phyloP scores from a whole-genome alignment of 1,140 invertebrate genomes.

The Drosophila rufa region DNA sequence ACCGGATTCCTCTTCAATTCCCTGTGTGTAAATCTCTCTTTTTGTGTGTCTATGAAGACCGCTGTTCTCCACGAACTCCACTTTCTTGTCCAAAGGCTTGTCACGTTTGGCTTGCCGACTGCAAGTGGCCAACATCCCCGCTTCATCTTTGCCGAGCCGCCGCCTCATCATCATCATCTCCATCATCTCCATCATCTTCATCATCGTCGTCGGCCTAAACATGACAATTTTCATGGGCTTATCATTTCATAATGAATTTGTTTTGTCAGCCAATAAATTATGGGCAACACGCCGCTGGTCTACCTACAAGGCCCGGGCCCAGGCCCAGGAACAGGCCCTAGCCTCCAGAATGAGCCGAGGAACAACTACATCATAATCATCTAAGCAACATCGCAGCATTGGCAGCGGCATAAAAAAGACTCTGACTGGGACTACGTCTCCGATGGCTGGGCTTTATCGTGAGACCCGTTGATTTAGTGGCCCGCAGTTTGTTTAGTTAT shows the following conservation, averaged over 20 bases:
- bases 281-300: constrained; percentile 67
- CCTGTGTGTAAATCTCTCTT: neutral
- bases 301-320: constrained; percentile 23
- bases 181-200: constrained; percentile 2
- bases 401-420: constrained; percentile 45
- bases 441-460: constrained; percentile 62
- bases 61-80: neutral
- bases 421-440: constrained; percentile 41
- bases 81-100: constrained; percentile 18
- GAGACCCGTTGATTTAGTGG: constrained; percentile 76
- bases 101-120: constrained; percentile 27
- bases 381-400: constrained; percentile 43
- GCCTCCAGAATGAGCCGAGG: constrained; percentile 17
- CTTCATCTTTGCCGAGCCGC: constrained; percentile 14
- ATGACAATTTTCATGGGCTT: constrained; percentile 73
- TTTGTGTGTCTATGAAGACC: neutral
- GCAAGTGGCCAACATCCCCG: constrained; percentile 26
- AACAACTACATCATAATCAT: constrained; percentile 74
- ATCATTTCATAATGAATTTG: constrained; percentile 84
- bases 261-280: constrained; percentile 84
- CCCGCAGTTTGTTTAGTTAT: constrained; percentile 83
- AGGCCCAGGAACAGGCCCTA: neutral
- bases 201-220: constrained; percentile 46
- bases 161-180: constrained; percentile 37
- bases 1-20: neutral